Evolutionary conservation across 2,797 vertebrate genomes (phyloP).

Genomic region (Pangasius macronema): DNA sequence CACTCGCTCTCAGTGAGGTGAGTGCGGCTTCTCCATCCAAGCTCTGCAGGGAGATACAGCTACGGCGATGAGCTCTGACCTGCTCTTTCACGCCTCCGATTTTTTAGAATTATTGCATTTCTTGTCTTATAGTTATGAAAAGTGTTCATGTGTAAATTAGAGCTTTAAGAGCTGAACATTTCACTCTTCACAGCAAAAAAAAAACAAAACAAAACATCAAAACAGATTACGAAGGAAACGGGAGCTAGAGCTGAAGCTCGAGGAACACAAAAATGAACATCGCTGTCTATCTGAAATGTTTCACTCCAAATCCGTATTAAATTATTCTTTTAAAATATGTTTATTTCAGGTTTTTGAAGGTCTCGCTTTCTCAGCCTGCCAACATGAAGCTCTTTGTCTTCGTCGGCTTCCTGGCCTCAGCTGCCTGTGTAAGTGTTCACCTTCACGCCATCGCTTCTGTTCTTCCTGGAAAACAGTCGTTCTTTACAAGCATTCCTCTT

Average conservation of each 20-base stretch:
- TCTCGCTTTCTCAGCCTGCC: conserved; percentile 19
- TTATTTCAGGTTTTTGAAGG: neutral
- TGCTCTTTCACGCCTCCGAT: neutral
- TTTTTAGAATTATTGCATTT: neutral
- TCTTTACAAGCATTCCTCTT: neutral
- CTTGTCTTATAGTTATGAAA: neutral
- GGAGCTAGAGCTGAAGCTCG: neutral
- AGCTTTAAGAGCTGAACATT: neutral
- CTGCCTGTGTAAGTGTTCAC: conserved; percentile 28
- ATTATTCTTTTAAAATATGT: neutral
- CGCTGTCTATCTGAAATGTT: neutral
- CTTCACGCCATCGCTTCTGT: neutral
- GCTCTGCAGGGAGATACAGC: neutral
- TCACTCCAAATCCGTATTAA: neutral
- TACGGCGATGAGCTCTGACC: neutral
- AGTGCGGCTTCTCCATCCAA: neutral
- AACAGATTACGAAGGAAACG: neutral
- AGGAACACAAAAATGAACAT: neutral
- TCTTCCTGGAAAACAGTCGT: neutral
- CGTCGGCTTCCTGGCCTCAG: conserved; percentile 31
- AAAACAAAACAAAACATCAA: too few relatives aligned
- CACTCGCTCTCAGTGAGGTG: conserved; percentile 26
- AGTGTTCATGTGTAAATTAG: neutral
- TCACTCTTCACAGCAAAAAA: neutral
- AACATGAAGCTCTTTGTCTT: conserved; percentile 42